Evolutionary conservation across 1,140 invertebrate genomes (phyloP), one percentile per base, ranked within the genome.

Genomic region (Wiebesia pumilae): DNA sequence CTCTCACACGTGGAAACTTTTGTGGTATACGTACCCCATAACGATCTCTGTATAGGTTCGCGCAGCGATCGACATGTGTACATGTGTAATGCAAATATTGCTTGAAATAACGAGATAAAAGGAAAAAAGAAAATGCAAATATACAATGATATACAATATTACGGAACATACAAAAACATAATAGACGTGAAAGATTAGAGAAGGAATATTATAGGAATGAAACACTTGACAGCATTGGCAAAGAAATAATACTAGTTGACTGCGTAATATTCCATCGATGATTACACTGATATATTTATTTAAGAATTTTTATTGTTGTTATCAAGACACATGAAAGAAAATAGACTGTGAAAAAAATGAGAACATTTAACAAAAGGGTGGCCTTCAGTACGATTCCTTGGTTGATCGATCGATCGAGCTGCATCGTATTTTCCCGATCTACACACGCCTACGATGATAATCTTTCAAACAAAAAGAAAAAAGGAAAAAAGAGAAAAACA

Each of bases 251-350:
- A 90, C 89, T 91, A 92, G 91, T 92, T 92, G 90, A 92, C 90
- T 92, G 90, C 91, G 88, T 91, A 92, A 91, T 92, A 92, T 92
- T 92, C 91, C 90, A 92, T 91, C 90, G 89, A 91, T 90, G 88
- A 92, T 91, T 91, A 92, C 90, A 90, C 90, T 89, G 88, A 92
- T 92, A 91, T 93, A 93, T 93, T 93, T 93, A 93, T 92, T 93
- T 93, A 93, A 93, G 90, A 92, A 92, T 92, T 93, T 93, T 93
- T 92, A 93, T 93, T 92, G 89, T 90, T 93, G 90, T 93, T 93
- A 92, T 91, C 91, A 90, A 92, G 89, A 91, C 90, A 90, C 90
- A 92, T 91, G 90, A 92, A 90, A 88, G 82, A 88, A 87, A 92
- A 93, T 92, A 93, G 91, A 92, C 90, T 93, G 90, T 92, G 91